A percentile compares a stretch with the other conserved stretches of the same genome.
Evolutionary conservation across 1,140 invertebrate genomes (phyloP).

Genomic region (Subanguina moxae): DNA sequence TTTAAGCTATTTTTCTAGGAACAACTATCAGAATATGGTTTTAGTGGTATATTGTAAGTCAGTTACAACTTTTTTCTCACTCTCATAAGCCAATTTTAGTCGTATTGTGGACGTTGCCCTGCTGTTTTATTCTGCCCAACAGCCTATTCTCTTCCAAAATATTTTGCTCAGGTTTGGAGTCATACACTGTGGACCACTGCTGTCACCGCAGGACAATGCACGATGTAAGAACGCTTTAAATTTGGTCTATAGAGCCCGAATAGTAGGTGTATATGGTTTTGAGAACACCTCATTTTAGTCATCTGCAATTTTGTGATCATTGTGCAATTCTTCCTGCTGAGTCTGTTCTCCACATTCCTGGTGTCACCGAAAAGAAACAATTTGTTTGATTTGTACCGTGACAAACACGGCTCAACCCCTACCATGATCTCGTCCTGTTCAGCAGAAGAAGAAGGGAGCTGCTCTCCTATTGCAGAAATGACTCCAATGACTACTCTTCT

Average conservation of each 20-base stretch:
- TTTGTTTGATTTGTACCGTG: conserved; percentile 28
- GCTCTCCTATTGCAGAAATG: too few species aligned
- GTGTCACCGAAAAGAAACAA: conserved; percentile 24
- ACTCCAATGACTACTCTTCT: too few species aligned
- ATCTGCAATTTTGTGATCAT: conserved; percentile 45
- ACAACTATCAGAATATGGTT: conserved; percentile 33
- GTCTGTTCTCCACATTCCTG: conserved; percentile 23
- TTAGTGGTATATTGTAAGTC: conserved; percentile 30
- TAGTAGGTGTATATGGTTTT: background rate
- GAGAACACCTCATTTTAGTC: conserved; percentile 23
- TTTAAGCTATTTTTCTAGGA: conserved; percentile 27
- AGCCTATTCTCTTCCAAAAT: conserved; percentile 42
- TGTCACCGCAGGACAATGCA: conserved; percentile 37
- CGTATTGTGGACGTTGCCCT: conserved; percentile 36
- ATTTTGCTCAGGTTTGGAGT: conserved; percentile 41
- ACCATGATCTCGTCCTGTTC: background rate
- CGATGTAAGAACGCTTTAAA: conserved; percentile 28
- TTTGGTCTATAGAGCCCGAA: too few species aligned
- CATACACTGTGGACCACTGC: conserved; percentile 29
- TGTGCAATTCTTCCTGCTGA: conserved; percentile 34
- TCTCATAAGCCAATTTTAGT: too few species aligned
- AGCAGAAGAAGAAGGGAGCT: background rate
- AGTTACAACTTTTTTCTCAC: too few species aligned
- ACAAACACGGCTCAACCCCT: background rate
- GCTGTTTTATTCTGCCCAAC: conserved; percentile 41